Evolutionary conservation across 2,888 invertebrate genomes (phyloP), one percentile per base, ranked within the genome.

Genomic region (Melipona beecheii): DNA sequence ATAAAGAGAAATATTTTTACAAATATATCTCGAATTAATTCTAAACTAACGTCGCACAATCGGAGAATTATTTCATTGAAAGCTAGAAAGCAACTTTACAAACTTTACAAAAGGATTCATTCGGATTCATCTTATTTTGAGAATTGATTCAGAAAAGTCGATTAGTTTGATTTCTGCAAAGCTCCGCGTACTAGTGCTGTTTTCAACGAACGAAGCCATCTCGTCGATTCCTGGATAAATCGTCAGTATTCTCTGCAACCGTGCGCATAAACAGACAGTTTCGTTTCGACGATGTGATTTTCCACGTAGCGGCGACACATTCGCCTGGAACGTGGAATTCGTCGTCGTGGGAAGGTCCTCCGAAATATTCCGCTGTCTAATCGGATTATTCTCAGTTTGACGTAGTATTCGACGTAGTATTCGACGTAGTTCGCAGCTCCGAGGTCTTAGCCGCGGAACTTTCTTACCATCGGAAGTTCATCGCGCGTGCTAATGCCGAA

Each of bases 361-460:
- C 27, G 75, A 65, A 75, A 56, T 54, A 56, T 54, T 64, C 64
- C 64, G 31, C 64, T 17, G 19, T 15, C 27, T 75, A 75, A 75
- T 75, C 75, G 56, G 75, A 66, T 75, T 66, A 75, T 66, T 75
- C 75, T 54, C 43, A 27, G 36, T 64, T 74, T 74, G 52, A 27
- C 27, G 24, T 24, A 24, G 24, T 54, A 36, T 74, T 52, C 50
- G 52, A 27, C 27, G 24, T 24, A 24, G 24, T 54, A 36, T 74
- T 52, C 50, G 49, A 75, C 54, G 43, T 24, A 43, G 56, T 49
- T 75, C 49, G 52, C 62, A 31, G 60, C 17, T n/a, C 21, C 19
- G 27, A 65, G 27, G 21, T 66, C 62, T 73, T 62, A 62, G 19
- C 49, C 31, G 17, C 21, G 21, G 27, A 73, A 43, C 31, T 73